Base-by-base conservation (phyloP, 2,888 invertebrate genomes). In the Oxyscelio sp. region DNA sequence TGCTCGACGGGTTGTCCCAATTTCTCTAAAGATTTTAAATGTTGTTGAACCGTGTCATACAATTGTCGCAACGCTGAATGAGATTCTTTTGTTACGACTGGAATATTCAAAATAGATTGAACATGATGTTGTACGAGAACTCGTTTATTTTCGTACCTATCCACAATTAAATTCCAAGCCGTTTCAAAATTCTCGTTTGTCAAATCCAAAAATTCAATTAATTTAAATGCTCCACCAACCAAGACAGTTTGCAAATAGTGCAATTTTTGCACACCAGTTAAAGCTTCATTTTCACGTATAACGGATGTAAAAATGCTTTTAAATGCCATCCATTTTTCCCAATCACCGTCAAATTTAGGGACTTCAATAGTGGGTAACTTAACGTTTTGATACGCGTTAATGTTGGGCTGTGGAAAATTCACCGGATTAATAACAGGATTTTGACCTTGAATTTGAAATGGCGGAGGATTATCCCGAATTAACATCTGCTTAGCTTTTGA, bases 111-210 rank as follows among this genome's bases (percentile, higher is more conserved):
- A 8, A 34, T 11, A 2, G 34, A 4, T 11, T 63, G 63, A n/a
- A 45, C 27, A 15, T 63, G 63, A 15, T 63, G 63, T 6, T 45
- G 13, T 45, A 63, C 31, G 4, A 63, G 31, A 4, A 48, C 31
- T 48, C 31, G 48, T 3, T 48, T 63, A 11, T 48, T 63, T 27
- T 48, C 63, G 11, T 31, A 63, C 8, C 48, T 2, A 2, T 21
- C 11, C 2, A 11, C 2, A 13, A 63, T 63, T 19, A 63, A 19
- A 11, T 31, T n/a, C 63, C 63, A 63, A 19, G 48, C 63, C 9
- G 81, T 15, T 0, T 0, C 13, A 13, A 87, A 87, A 63, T 88
- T 90, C 15, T 40, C 75, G 1, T 40, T 15, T 15, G 27, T 45
- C n/a, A 56, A 13, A 1, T 70, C 43, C 9, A 70, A 4, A 27